A percentile compares a stretch with the other conserved stretches of the same genome.
Evolutionary conservation across 37 sponge, comb jelly and placozoan species (phyloP).

Genomic region (Tethya wilhelma): DNA sequence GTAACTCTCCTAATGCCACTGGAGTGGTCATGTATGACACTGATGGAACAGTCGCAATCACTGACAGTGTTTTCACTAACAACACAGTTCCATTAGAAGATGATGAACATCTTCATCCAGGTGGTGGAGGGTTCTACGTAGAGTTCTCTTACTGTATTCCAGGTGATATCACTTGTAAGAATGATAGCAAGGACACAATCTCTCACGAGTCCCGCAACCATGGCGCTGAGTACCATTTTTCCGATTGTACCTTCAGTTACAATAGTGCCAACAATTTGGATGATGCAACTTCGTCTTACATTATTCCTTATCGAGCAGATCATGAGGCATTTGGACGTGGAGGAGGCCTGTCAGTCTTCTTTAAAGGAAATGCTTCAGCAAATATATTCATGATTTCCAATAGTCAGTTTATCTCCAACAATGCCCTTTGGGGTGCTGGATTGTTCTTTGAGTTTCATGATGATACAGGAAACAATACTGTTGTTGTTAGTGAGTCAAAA

Average conservation of each 20-base stretch:
- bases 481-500: background rate
- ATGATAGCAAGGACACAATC: background rate
- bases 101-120: background rate
- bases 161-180: background rate
- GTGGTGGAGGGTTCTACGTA: conserved; percentile 63
- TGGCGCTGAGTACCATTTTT: background rate
- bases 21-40: conserved; percentile 56
- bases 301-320: conserved; percentile 8
- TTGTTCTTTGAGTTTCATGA: conserved; percentile 62
- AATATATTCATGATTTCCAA: conserved; percentile 12
- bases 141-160: conserved; percentile 62
- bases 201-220: background rate
- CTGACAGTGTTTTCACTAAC: conserved; percentile 3
- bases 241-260: background rate
- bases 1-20: conserved; percentile 21
- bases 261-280: background rate
- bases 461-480: conserved; percentile 1
- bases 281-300: background rate
- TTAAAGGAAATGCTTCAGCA: conserved; percentile 41
- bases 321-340: conserved; percentile 56
- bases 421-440: conserved; percentile 60
- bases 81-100: background rate
- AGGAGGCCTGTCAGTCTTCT: conserved; percentile 60
- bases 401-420: conserved; percentile 28
- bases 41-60: background rate